Evolutionary conservation across 2,113 vertebrate genomes (phyloP).

Genomic region (Aptenodytes patagonicus): DNA sequence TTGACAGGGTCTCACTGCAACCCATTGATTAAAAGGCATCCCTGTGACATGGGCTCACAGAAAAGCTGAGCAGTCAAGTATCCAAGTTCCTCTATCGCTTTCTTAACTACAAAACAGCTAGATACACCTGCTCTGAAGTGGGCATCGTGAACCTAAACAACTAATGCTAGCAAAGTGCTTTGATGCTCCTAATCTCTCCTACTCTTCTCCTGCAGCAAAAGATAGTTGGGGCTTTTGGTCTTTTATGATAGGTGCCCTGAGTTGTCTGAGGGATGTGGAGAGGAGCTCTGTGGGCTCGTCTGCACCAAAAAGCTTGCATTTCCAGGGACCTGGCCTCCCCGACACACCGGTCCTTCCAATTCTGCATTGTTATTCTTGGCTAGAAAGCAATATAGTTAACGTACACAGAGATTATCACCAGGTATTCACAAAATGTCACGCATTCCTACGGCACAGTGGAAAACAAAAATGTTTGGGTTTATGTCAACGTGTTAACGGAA

Average conservation of each 20-base stretch:
- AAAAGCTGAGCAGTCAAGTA: neutral
- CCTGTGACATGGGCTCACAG: neutral
- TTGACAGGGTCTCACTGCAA: too few species aligned
- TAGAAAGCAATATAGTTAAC: neutral
- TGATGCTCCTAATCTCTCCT: neutral
- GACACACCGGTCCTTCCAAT: neutral
- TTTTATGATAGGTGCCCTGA: neutral
- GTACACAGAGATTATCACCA: neutral
- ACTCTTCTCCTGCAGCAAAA: neutral
- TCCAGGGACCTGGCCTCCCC: neutral
- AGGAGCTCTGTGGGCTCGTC: neutral
- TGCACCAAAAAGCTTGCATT: neutral
- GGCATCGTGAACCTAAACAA: neutral
- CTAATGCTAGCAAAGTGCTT: neutral
- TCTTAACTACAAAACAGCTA: neutral
- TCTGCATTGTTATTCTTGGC: neutral
- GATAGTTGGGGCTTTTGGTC: neutral
- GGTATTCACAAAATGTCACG: neutral
- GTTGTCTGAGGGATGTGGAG: neutral
- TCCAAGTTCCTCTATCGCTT: neutral
- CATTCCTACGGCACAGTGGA: too few species aligned
- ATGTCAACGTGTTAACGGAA: rapidly evolving
- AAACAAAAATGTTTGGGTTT: neutral
- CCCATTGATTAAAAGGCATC: neutral
- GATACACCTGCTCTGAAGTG: neutral